phyloP scores from a whole-genome alignment of 2,113 vertebrate genomes.

The Picathartes gymnocephalus region DNA sequence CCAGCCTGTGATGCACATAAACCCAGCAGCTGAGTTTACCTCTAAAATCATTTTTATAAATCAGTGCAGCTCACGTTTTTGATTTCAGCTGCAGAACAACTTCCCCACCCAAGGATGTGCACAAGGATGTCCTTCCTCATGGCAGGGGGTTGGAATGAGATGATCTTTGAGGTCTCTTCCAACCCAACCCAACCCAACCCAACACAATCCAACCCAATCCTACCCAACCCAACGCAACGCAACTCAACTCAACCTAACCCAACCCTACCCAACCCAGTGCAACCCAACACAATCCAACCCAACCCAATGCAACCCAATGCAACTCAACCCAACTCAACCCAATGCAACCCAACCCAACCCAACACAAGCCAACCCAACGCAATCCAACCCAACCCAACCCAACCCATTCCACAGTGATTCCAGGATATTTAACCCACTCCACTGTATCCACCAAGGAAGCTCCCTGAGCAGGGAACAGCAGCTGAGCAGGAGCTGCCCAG shows the following conservation, averaged over 20 bases:
- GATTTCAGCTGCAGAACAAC: fast-evolving
- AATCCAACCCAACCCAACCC: no score
- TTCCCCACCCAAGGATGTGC: neutral
- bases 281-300: fast-evolving
- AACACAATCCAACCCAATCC: fast-evolving
- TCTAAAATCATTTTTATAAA: fast-evolving
- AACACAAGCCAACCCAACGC: neutral
- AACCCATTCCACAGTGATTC: neutral
- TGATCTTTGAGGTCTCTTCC: neutral
- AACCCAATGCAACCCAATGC: fast-evolving
- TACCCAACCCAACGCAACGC: fast-evolving
- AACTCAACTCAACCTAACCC: fast-evolving
- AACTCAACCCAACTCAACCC: fast-evolving
- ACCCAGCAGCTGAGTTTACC: neutral
- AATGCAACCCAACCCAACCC: fast-evolving
- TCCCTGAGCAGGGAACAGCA: no score
- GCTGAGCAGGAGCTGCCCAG: no score
- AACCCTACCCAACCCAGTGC: fast-evolving
- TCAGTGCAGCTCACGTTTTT: neutral
- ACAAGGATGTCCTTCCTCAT: neutral
- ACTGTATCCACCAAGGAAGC: fast-evolving
- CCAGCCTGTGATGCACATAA: fast-evolving
- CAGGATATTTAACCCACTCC: neutral
- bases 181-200: neutral
- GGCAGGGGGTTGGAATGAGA: neutral